Evolutionary conservation across 2,113 vertebrate species (phyloP), one percentile per base, ranked within the genome.

Genomic region (Pholis gunnellus): DNA sequence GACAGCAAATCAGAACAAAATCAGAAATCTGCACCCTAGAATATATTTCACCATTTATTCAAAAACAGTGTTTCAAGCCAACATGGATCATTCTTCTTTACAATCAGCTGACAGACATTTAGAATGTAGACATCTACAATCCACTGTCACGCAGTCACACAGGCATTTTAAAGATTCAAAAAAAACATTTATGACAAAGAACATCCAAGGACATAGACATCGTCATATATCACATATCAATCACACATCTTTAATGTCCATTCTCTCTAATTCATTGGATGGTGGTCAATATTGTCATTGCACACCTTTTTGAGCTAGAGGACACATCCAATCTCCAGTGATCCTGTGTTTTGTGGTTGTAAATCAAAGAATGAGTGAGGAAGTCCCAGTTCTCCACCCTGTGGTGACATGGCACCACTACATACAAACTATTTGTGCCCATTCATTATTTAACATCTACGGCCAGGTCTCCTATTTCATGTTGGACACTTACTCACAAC

Each of bases 351-450:
- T 57, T 66, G 14, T 61, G 42, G 40, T 44, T 66, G 38, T 52
- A 44, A 44, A 17, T 61, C 57, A 8, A 8, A 40, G 34, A 52
- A 44, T 8, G 9, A 18, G 9, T 40, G 64, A 65, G 20, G 81
- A 60, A n/a, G 91, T 83, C 74, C 78, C 68, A 88, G 84, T 56
- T 71, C 91, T 48, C 90, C 91, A 79, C 76, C 88, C 20, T 65
- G 92, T 92, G 93, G 93, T 76, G 48, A 74, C 25, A 61, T 18
- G 20, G 50, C 69, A 64, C 50, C 27, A 90, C 54, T 92, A 78
- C 89, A 88, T 13, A 22, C 64, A 70, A 10, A 48, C 42, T 25
- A 11, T 27, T 60, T 4, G 3, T 29, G 0, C 20, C 40, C 42
- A 22, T 56, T 54, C 36, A 64, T 66, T 27, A 4, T 66, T 57